Base-by-base conservation (phyloP, 1,140 invertebrate species). In the Helicoverpa armigera region DNA sequence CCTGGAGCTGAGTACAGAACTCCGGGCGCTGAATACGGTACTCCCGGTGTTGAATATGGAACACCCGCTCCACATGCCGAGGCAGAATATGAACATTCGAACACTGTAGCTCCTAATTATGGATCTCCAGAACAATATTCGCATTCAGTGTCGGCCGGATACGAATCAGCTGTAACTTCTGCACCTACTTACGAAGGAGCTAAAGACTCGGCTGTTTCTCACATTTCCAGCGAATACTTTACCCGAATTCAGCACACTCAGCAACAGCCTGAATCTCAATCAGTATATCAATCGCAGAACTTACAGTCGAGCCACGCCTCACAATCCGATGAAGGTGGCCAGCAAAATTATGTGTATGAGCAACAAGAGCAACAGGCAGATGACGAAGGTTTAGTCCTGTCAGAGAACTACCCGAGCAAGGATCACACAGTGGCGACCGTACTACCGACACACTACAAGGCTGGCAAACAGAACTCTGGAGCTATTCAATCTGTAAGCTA, bases 351-450 rank as follows among this genome's bases (percentile, higher is more conserved):
- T 61, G 70, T 77, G 2, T 92, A 94, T 50, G 86, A 90, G 80
- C 86, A 83, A 56, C 85, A 89, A 16, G 79, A 81, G 23, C 84
- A 89, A 43, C 87, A 88, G 31, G 73, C 88, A 5, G 29, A 65
- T 29, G 81, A 75, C 35, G 85, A 89, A 50, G 79, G 81, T 29
- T 81, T 89, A 18, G 81, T 87, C 9, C 75, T 92, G 9, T 83
- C 88, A 9, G 93, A 94, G 86, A 94, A 92, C 54, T 94, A 94
- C 82, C 90, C 92, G 13, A 92, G 88, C 74, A 91, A 91, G 80
- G 90, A 93, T 72, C 91, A 95, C 60, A 95, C 93, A 2, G 87
- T 94, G 23, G 93, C 93, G 5, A 92, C 92, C n/a, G 91, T 94
- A n/a, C 77, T 93, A 14, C 91, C 91, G 1, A 82, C 86, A 16